Conservation (phyloP, 2,888 invertebrate genomes). For the Pyrrhia umbra region DNA sequence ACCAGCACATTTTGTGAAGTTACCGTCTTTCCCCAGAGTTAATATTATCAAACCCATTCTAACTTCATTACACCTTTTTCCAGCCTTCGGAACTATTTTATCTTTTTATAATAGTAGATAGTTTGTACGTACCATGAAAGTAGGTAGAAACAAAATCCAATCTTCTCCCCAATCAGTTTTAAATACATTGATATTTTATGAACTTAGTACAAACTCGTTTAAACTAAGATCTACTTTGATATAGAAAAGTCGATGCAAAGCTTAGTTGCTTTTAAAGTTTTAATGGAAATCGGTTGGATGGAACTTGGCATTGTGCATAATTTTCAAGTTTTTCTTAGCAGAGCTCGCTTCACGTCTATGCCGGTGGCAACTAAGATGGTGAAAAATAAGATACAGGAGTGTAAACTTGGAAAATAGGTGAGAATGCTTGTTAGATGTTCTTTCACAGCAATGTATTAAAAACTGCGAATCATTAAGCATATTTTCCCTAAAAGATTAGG, state of each 20-base stretch:
- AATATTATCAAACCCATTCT: conserved; percentile 20
- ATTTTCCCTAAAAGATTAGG: no score
- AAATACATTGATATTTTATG: conserved; percentile 20
- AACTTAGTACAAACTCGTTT: conserved; percentile 25
- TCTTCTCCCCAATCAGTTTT: conserved; percentile 36
- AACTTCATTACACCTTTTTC: conserved; percentile 8
- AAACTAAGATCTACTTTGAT: conserved; percentile 23
- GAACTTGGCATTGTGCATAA: conserved; percentile 41
- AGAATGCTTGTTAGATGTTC: not conserved
- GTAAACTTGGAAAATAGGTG: not conserved
- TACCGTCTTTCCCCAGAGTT: not conserved
- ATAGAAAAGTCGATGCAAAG: conserved; percentile 33
- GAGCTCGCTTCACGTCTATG: conserved; percentile 8
- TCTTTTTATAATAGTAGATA: not conserved
- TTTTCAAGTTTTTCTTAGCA: conserved; percentile 43
- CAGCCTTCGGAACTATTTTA: not conserved
- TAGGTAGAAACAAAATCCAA: conserved; percentile 20
- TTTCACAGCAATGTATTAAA: not conserved
- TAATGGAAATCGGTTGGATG: conserved; percentile 45
- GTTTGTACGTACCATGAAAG: not conserved
- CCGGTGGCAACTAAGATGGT: conserved; percentile 8
- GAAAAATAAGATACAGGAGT: conserved; percentile 5
- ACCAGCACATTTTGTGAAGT: not conserved
- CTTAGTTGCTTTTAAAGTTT: conserved; percentile 40
- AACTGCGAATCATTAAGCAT: no score